Base-by-base conservation (phyloP, 2,888 invertebrate species). In the Phlogophora meticulosa region DNA sequence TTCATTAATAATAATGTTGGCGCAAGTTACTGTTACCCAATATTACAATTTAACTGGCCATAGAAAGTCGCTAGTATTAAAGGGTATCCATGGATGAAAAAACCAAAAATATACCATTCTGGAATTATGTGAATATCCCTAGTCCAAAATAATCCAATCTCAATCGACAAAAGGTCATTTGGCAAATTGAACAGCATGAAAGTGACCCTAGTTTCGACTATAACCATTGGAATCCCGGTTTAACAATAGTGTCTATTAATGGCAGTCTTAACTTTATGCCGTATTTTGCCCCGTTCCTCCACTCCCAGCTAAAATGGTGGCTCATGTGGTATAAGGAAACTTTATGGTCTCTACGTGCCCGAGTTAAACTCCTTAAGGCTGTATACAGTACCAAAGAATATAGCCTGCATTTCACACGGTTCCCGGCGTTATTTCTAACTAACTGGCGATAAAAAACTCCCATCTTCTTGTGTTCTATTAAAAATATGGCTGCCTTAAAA, bases 341-440 rank as follows among this genome's bases (percentile, higher is more conserved):
- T 80, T 81, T 81, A 80, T 66, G 42, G 34, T n/a, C 46, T 48
- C 57, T 72, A 81, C 78, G 74, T 78, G 79, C 65, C 11, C 20
- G 60, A 40, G 55, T 72, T 78, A 56, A 81, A 65, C 66, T 65
- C 61, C 66, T 62, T 32, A 46, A 64, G 36, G 53, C 43, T 58
- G 57, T 46, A 48, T 46, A 48, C 49, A 51, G 38, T 68, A 45
- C 61, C 52, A 13, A 46, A 24, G 48, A 40, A 67, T 49, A 62
- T 45, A 46, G 36, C 4, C 40, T 62, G 36, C 71, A 69, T 61
- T 69, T 52, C 60, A 51, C 48, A 61, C 48, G 52, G 56, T 52
- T 34, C 5, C 11, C 11, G 57, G 7, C 49, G 13, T 65, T 75
- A 59, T 67, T 67, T 71, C 42, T 51, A 57, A 45, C 43, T 51